Percentiles rank a stretch among this genome's conserved stretches.
Conservation (phyloP, 1,140 invertebrate species). For the Drosophila repleta region DNA sequence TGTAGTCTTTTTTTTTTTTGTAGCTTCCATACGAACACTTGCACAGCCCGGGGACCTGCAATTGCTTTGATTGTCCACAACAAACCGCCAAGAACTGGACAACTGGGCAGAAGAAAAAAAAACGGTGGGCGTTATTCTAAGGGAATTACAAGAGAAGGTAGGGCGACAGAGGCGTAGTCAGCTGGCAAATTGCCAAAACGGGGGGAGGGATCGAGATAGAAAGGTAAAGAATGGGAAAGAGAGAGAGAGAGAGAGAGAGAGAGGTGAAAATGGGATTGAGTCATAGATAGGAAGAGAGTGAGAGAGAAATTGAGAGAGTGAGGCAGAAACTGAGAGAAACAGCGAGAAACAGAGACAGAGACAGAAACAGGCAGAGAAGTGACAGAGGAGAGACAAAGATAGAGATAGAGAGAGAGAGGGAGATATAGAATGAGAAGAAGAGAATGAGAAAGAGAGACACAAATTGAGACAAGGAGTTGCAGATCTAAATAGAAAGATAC, state of each 20-base stretch:
- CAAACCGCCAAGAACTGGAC: slow-evolving; percentile 57
- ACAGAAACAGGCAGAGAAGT: too few relatives aligned
- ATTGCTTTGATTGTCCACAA: slow-evolving; percentile 78
- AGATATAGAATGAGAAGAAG: too few relatives aligned
- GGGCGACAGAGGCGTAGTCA: slow-evolving; percentile 6
- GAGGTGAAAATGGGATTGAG: too few relatives aligned
- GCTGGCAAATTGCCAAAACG: neutral
- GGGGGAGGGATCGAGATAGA: neutral
- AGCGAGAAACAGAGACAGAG: too few relatives aligned
- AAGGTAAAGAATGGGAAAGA: neutral
- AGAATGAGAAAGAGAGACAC: too few relatives aligned
- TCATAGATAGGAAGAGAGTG: neutral
- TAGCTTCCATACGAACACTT: slow-evolving; percentile 58
- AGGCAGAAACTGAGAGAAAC: too few relatives aligned
- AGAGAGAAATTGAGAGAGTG: too few relatives aligned
- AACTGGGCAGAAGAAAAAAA: slow-evolving; percentile 23
- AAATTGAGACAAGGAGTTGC: too few relatives aligned
- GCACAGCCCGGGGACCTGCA: slow-evolving; percentile 59
- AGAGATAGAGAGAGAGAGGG: too few relatives aligned
- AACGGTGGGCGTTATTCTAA: slow-evolving; percentile 60
- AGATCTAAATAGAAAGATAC: too few relatives aligned
- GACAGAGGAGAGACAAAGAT: too few relatives aligned
- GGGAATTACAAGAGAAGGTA: slow-evolving; percentile 2
- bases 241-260: neutral
- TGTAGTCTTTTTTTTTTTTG: slow-evolving; percentile 18